A percentile compares a stretch with the other conserved stretches of the same genome.
phyloP scores from a whole-genome alignment of 2,113 vertebrate genomes.

The Myotis davidii region DNA sequence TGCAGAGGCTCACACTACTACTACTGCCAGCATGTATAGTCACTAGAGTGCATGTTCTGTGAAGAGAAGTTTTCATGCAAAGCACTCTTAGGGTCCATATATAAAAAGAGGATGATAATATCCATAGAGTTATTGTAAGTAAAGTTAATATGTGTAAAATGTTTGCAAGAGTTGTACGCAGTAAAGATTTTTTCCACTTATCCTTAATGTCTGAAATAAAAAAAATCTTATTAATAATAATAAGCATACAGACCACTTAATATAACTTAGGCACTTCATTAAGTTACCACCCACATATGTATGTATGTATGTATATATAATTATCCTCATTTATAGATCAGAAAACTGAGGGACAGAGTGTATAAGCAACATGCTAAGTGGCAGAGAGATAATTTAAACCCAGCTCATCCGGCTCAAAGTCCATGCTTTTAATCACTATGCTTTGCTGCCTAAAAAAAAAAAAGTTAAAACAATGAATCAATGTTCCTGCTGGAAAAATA shows the following conservation, averaged over 20 bases:
- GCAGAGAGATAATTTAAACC: not conserved
- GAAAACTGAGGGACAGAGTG: not conserved
- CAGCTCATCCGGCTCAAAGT: not conserved
- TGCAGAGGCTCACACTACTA: not conserved
- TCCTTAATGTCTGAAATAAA: not conserved
- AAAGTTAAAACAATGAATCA: conserved; percentile 5
- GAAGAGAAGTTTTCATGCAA: not conserved
- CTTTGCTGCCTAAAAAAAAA: conserved; percentile 8
- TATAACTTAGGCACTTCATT: not conserved
- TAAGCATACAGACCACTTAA: not conserved
- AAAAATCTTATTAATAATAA: not conserved
- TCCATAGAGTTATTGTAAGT: not conserved
- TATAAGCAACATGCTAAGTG: not conserved
- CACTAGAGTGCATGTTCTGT: fast-evolving
- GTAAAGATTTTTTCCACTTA: not conserved
- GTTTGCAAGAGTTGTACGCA: not conserved
- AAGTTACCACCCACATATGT: not conserved
- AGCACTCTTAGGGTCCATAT: not conserved
- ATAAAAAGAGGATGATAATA: not conserved
- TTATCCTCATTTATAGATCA: conserved; percentile 14
- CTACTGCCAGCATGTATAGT: not conserved
- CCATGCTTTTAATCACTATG: not conserved
- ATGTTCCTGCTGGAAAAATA: conserved; percentile 25
- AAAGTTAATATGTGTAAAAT: not conserved
- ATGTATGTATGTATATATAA: not conserved